These are phyloP conservation scores for Stratiomys singularior DNA, from an alignment of 2,888 invertebrate species.

Conservation along the genomic window DNA sequence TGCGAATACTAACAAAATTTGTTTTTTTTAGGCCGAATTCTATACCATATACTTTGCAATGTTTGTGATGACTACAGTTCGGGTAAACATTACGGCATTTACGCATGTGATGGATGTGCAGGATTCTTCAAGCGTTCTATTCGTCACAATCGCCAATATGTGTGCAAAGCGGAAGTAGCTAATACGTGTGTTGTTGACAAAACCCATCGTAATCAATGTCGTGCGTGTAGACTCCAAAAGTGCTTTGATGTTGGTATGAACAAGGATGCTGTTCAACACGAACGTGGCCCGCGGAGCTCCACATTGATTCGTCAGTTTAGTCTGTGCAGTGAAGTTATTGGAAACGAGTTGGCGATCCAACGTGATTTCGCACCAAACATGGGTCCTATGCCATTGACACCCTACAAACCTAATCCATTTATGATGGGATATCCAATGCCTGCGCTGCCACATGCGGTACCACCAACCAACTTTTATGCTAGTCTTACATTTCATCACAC, in stretches of 20 bases:
- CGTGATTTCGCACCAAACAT: constrained; percentile 61
- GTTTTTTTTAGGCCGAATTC: constrained; percentile 82
- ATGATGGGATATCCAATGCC: constrained; percentile 62
- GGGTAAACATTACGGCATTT: constrained; percentile 99
- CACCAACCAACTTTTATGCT: background rate
- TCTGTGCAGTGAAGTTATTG: constrained; percentile 75
- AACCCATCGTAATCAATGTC: constrained; percentile 94
- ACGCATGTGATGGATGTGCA: constrained; percentile 96
- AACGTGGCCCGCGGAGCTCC: constrained; percentile 95
- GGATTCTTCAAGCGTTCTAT: constrained; percentile 94
- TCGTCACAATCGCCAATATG: constrained; percentile 92
- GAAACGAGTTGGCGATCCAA: constrained; percentile 47
- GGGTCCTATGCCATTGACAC: constrained; percentile 60
- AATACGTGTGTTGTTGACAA: constrained; percentile 93
- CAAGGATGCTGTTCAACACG: constrained; percentile 98
- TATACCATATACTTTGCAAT: constrained; percentile 96
- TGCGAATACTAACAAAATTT: background rate
- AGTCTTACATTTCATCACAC: constrained; percentile 55
- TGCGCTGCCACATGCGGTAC: constrained; percentile 54
- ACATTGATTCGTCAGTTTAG: constrained; percentile 94
- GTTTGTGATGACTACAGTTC: constrained; percentile 98
- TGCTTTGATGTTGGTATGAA: constrained; percentile 96
- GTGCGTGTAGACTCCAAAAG: constrained; percentile 90
- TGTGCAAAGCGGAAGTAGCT: constrained; percentile 90
- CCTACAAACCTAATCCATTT: constrained; percentile 57